Conservation (phyloP, 2,888 invertebrate species). For the Zhuqinia jingwanae region DNA sequence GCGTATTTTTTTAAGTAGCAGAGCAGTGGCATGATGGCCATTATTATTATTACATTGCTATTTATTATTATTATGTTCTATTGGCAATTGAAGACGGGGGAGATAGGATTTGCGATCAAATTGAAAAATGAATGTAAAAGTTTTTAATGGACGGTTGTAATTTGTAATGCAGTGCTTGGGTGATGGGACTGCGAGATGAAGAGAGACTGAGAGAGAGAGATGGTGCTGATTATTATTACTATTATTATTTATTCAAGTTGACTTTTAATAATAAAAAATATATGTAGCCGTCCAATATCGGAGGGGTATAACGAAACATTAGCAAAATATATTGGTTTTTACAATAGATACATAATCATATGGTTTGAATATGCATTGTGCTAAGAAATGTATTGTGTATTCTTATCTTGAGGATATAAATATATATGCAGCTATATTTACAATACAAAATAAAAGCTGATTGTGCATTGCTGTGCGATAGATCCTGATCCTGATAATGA, state of each 20-base stretch:
- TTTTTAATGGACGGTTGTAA: conserved; percentile 27
- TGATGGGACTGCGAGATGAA: background rate
- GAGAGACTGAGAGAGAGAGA: background rate
- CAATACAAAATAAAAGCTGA: background rate
- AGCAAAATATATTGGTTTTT: no score
- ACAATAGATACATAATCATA: no score
- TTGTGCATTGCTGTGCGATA: background rate
- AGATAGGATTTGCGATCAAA: no score
- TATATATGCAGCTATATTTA: background rate
- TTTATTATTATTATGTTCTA: background rate
- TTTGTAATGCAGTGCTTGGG: no score
- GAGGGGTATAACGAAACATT: no score
- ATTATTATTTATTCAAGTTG: no score
- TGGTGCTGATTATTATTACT: background rate
- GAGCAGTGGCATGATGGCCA: background rate
- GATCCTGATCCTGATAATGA: conserved; percentile 31
- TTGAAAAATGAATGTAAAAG: conserved; percentile 4
- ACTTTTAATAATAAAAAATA: no score
- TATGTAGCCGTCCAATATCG: no score
- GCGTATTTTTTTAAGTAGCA: conserved; percentile 26
- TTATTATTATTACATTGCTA: background rate
- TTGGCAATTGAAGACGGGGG: background rate
- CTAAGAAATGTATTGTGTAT: no score
- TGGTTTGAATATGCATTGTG: no score
- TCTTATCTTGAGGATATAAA: background rate